Base-by-base conservation (phyloP, 2,888 invertebrate genomes). In the Iselma pallidipennis region DNA sequence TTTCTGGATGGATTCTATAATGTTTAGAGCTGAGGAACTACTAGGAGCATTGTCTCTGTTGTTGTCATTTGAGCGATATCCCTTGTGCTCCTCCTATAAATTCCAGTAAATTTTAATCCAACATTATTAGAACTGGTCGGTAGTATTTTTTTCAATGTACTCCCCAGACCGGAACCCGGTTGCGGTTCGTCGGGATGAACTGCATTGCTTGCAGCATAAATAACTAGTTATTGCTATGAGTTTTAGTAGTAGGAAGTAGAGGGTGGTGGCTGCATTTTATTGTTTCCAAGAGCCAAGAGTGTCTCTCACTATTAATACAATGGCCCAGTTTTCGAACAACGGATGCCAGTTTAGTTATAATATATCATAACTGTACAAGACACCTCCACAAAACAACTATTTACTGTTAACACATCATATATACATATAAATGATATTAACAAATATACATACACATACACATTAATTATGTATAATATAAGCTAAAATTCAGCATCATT, bases 281-380 rank as follows among this genome's bases (percentile, higher is more conserved):
- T 45, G 45, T 45, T 45, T 23, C 23, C 23, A 45, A 42, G n/a
- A n/a, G 33, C 42, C 42, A 42, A 45, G 25, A 25, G 58, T 50
- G 58, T 58, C 54, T 57, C 31, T 56, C 42, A 61, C 62, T 67
- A 69, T 69, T 69, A 69, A 66, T 66, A 66, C 66, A 69, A 66
- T 69, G 64, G 60, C 65, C 66, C 65, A 67, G 67, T 67, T 61
- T 69, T 57, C 67, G 61, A 67, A 67, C 67, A 69, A 67, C 66
- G 67, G 66, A 61, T 62, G 66, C 62, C 69, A 69, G 63, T 66
- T 45, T 68, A 61, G 68, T 65, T 61, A 59, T 63, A 61, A 63
- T 68, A 68, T 66, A 68, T 68, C 66, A 68, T 66, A 66, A 67
- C 67, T 69, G 67, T 59, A 62, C 67, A 56, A 67, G 67, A 69